Evolutionary conservation across 1,140 invertebrate species (phyloP).

Genomic region (Drosophila asahinai): DNA sequence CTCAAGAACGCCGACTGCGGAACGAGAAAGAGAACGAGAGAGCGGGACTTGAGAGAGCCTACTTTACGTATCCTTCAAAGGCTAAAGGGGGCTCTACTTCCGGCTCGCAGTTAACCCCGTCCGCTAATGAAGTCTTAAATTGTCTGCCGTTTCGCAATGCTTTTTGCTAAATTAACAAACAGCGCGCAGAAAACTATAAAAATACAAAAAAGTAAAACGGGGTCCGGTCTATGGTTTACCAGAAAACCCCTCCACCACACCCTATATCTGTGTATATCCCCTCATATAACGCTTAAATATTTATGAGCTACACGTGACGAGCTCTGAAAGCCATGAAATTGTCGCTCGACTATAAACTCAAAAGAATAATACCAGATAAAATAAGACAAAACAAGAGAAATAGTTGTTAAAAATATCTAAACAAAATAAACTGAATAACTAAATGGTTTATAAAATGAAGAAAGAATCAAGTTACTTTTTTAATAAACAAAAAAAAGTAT

Average conservation of each 20-base stretch:
- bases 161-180: conserved; percentile 80
- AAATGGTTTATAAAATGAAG: too few species aligned
- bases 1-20: conserved; percentile 13
- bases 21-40: background rate
- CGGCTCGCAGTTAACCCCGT: conserved; percentile 19
- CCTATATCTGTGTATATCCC: background rate
- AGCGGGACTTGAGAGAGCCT: background rate
- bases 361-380: background rate
- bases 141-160: conserved; percentile 73
- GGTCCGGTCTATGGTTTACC: conserved; percentile 30
- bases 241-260: conserved; percentile 1
- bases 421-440: background rate
- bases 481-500: too few species aligned
- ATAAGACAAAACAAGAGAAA: background rate
- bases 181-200: conserved; percentile 69
- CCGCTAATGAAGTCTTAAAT: conserved; percentile 72
- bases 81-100: conserved; percentile 16
- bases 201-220: conserved; percentile 26
- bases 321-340: conserved; percentile 49
- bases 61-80: conserved; percentile 18
- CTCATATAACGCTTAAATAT: conserved; percentile 63
- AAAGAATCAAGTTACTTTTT: background rate
- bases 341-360: conserved; percentile 9
- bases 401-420: background rate
- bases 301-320: conserved; percentile 77